These are phyloP conservation scores for Drosophila bunnanda DNA, from an alignment of 2,888 invertebrate genomes.

Conservation along the genomic window DNA sequence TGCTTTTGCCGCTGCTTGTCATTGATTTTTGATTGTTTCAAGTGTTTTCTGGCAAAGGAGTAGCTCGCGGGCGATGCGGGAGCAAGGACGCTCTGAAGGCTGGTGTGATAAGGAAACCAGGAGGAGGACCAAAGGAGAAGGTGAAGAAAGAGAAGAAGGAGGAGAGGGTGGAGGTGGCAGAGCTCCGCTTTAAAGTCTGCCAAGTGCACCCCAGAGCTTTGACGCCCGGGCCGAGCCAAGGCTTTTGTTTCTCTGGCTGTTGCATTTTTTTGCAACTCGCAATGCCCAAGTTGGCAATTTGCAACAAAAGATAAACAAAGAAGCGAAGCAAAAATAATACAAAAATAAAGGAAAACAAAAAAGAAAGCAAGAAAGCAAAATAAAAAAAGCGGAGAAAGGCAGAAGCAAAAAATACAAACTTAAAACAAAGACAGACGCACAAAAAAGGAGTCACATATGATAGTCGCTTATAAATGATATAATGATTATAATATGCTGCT, in stretches of 20 bases:
- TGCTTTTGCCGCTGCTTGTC: constrained; percentile 47
- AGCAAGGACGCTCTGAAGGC: not conserved
- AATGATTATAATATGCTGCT: not conserved
- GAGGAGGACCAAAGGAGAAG: not conserved
- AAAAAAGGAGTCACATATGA: constrained; percentile 48
- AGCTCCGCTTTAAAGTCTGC: constrained; percentile 57
- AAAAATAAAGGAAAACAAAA: constrained; percentile 12
- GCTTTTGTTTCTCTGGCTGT: constrained; percentile 60
- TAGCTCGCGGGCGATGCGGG: constrained; percentile 12
- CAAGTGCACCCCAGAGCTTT: constrained; percentile 79
- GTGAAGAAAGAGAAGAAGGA: not conserved
- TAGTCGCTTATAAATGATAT: not conserved
- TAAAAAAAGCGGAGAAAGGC: constrained; percentile 1
- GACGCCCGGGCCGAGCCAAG: constrained; percentile 55
- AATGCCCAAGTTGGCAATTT: constrained; percentile 78
- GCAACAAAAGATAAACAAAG: constrained; percentile 74
- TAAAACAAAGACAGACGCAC: constrained; percentile 9
- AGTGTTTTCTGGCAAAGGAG: constrained; percentile 59
- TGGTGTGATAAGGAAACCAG: constrained; percentile 14
- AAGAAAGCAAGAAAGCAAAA: not conserved
- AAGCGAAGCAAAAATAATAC: constrained; percentile 15
- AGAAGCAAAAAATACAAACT: constrained; percentile 13
- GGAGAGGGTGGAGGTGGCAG: not conserved
- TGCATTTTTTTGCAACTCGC: constrained; percentile 57
- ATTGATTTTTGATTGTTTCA: constrained; percentile 79